phyloP scores from a whole-genome alignment of 1,140 invertebrate genomes.

The Drosophila ogumai region DNA sequence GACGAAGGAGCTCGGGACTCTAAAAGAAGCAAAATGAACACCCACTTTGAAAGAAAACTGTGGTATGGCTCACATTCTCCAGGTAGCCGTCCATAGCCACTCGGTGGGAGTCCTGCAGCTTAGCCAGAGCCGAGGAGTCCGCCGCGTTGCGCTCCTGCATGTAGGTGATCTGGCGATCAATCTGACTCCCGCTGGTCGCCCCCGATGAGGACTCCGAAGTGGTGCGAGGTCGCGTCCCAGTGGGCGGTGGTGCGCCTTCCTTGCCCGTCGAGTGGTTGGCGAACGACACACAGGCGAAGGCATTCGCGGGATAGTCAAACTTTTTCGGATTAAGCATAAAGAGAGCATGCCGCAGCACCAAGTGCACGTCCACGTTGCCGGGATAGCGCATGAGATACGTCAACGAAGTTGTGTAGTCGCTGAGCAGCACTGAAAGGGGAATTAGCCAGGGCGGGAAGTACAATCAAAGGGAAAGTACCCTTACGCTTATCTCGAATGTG shows the following conservation, averaged over 20 bases:
- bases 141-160: conserved; percentile 74
- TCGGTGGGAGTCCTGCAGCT: conserved; percentile 52
- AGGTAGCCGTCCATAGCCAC: conserved; percentile 76
- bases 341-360: conserved; percentile 88
- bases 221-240: conserved; percentile 31
- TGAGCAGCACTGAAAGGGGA: conserved; percentile 86
- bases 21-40: conserved; percentile 7
- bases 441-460: conserved; percentile 3
- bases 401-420: conserved; percentile 88
- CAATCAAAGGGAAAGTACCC: conserved; percentile 78
- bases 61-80: conserved; percentile 57
- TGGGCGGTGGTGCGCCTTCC: conserved; percentile 5
- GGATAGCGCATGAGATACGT: conserved; percentile 89
- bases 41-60: not conserved
- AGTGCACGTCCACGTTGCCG: conserved; percentile 87
- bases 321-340: conserved; percentile 87
- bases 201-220: conserved; percentile 45
- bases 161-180: conserved; percentile 69
- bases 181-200: conserved; percentile 28
- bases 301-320: conserved; percentile 77
- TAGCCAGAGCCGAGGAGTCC: conserved; percentile 57
- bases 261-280: conserved; percentile 11
- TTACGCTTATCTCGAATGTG: conserved; percentile 89
- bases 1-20: conserved; percentile 83
- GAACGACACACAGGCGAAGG: conserved; percentile 73